phyloP scores from a whole-genome alignment of 2,888 invertebrate genomes.

The Ophonus ardosiacus region DNA sequence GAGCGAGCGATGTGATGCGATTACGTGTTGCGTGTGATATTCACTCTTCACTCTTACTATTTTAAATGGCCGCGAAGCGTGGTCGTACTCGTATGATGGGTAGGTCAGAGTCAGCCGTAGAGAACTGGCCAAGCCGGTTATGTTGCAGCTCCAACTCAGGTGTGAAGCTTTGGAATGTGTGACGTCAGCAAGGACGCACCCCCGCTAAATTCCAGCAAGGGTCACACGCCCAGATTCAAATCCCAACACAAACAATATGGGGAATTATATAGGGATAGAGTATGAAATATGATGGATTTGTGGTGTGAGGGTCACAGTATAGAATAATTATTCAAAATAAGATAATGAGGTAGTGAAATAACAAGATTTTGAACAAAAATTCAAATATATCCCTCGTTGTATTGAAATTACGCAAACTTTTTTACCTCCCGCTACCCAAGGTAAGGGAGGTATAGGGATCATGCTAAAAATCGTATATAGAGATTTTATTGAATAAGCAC shows the following conservation, averaged over 20 bases:
- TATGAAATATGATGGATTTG: too few species aligned
- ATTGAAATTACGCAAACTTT: too few species aligned
- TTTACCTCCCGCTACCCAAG: too few species aligned
- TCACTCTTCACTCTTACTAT: not conserved
- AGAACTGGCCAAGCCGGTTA: not conserved
- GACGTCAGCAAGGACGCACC: constrained; percentile 40
- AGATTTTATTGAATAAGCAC: too few species aligned
- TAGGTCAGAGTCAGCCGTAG: not conserved
- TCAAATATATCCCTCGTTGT: too few species aligned
- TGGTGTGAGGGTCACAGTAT: too few species aligned
- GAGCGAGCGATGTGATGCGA: not conserved
- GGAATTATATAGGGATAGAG: too few species aligned
- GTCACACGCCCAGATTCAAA: constrained; percentile 1
- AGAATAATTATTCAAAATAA: too few species aligned
- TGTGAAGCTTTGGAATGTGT: constrained; percentile 27
- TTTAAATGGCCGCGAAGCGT: not conserved
- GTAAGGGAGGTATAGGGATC: too few species aligned
- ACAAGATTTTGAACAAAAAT: too few species aligned
- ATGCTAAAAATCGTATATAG: too few species aligned
- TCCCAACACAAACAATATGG: not conserved
- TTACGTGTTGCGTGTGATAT: not conserved
- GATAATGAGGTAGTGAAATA: too few species aligned
- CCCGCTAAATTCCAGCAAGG: constrained; percentile 31
- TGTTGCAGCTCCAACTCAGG: not conserved
- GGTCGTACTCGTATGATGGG: not conserved